Evolutionary conservation across 2,797 vertebrate species (phyloP).

Genomic region (Pseudomugil gertrudae): DNA sequence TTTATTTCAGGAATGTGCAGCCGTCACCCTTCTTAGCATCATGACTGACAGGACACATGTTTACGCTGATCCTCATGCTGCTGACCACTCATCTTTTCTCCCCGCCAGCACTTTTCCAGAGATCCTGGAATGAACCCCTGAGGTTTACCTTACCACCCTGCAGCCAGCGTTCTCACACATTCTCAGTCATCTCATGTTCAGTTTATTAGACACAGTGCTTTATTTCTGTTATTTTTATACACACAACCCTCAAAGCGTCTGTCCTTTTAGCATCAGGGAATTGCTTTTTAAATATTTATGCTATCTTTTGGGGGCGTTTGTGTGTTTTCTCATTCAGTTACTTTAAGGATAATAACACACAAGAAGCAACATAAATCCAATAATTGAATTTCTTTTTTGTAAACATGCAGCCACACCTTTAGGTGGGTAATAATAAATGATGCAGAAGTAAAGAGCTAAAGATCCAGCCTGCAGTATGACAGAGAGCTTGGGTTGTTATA

Average conservation of each 20-base stretch:
- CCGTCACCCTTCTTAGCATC: conserved; percentile 34
- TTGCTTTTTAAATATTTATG: conserved; percentile 32
- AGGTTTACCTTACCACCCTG: conserved; percentile 57
- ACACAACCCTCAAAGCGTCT: conserved; percentile 4
- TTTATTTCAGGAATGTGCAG: conserved; percentile 34
- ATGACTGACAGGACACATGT: conserved; percentile 76
- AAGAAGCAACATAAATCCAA: not conserved
- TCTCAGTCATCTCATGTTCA: conserved; percentile 33
- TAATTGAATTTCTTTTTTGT: not conserved
- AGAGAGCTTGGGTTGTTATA: not conserved
- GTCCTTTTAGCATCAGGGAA: conserved; percentile 32
- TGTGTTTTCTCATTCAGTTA: not conserved
- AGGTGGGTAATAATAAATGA: not conserved
- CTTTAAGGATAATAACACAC: not conserved
- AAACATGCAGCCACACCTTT: not conserved
- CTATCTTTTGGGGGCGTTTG: not conserved
- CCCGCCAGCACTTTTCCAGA: conserved; percentile 56
- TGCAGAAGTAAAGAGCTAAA: not conserved
- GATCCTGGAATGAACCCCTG: conserved; percentile 59
- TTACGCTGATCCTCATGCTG: conserved; percentile 62
- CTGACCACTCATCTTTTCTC: conserved; percentile 67
- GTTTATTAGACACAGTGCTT: conserved; percentile 14
- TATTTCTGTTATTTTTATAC: conserved; percentile 33
- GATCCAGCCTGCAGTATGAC: not conserved
- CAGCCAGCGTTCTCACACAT: conserved; percentile 15